These are phyloP conservation scores for Dasysyrphus tricinctus DNA, from an alignment of 2,888 invertebrate genomes.

Conservation along the genomic window DNA sequence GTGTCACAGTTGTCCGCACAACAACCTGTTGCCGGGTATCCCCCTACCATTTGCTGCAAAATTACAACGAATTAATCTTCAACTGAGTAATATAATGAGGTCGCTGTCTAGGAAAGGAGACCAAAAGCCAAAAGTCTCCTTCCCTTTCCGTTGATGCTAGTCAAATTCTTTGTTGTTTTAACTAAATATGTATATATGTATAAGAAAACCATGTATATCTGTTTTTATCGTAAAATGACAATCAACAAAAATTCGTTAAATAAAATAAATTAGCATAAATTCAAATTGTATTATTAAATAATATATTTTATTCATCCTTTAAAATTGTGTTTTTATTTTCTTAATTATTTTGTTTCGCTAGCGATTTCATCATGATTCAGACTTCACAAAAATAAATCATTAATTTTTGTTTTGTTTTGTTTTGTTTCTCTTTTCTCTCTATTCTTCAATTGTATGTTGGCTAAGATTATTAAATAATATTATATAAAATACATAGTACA, in stretches of 20 bases:
- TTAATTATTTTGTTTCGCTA: conserved; percentile 75
- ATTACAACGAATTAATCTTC: conserved; percentile 97
- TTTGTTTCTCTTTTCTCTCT: conserved; percentile 72
- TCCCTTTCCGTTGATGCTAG: conserved; percentile 41
- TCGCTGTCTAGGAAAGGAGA: background rate
- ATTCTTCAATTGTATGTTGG: conserved; percentile 51
- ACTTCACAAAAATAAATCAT: conserved; percentile 80
- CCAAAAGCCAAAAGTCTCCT: background rate
- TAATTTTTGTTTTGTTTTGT: conserved; percentile 72
- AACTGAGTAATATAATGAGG: conserved; percentile 86
- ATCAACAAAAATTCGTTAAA: conserved; percentile 16
- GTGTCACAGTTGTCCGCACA: conserved; percentile 97
- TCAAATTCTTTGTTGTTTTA: conserved; percentile 50
- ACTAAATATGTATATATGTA: conserved; percentile 28
- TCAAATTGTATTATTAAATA: conserved; percentile 67
- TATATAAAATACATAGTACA: conserved; percentile 71
- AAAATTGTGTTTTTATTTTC: conserved; percentile 64
- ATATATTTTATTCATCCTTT: conserved; percentile 75
- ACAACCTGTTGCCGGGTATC: conserved; percentile 98
- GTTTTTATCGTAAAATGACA: conserved; percentile 28
- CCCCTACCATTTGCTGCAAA: conserved; percentile 94
- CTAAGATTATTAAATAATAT: conserved; percentile 52
- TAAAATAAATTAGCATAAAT: conserved; percentile 31
- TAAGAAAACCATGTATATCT: background rate
- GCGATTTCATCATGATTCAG: conserved; percentile 81